Percentiles rank a stretch among this genome's conserved stretches.
Conservation (phyloP, 2,113 vertebrate genomes). For the Pteronura brasiliensis region DNA sequence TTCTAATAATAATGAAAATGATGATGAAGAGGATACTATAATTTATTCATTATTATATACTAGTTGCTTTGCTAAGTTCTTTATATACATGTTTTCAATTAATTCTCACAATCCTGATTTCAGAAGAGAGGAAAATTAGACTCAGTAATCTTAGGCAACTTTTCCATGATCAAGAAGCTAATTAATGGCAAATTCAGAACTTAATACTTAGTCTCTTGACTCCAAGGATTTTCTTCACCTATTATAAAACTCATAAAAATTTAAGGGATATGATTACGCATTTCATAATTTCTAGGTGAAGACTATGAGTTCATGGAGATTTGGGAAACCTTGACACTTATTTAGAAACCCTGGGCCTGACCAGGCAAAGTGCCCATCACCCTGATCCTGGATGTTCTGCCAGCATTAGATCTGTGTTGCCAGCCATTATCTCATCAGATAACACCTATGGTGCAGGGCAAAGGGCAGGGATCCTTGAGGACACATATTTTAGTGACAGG, state of each 20-base stretch:
- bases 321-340: background rate
- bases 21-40: background rate
- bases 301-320: background rate
- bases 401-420: background rate
- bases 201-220: constrained; percentile 8
- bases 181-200: background rate
- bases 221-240: background rate
- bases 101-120: background rate
- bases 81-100: background rate
- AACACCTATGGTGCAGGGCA: background rate
- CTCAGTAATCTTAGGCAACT: background rate
- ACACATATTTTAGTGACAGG: background rate
- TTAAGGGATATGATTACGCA: background rate
- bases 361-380: background rate
- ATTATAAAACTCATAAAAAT: constrained; percentile 4
- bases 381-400: background rate
- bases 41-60: background rate
- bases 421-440: background rate
- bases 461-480: background rate
- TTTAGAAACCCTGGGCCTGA: background rate
- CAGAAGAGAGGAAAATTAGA: background rate
- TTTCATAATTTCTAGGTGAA: constrained; percentile 2
- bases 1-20: background rate
- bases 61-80: background rate
- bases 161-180: background rate